Base-by-base conservation (phyloP, 2,113 vertebrate species). In the Azemiops feae region DNA sequence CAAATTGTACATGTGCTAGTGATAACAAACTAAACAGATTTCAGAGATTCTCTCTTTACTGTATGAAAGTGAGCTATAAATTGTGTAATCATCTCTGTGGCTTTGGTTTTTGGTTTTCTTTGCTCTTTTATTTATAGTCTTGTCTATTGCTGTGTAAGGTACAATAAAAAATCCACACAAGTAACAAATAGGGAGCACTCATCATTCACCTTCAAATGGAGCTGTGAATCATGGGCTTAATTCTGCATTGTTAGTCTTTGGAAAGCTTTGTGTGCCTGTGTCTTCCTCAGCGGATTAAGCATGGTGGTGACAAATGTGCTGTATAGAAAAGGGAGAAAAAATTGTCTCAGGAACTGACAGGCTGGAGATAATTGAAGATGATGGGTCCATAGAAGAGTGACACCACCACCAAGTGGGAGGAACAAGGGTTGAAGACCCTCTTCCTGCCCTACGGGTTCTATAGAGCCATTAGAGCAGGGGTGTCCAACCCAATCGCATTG, bases 271-370 rank as follows among this genome's bases (percentile, higher is more conserved):
- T 92, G 92, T 39, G 95, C 89, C 12, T 95, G 95, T 47, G 92
- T 96, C 23, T 95, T 95, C 85, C 95, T 94, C 87, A 95, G 81
- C 14, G 96, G 95, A 53, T 97, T 95, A 50, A 93, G 91, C 54
- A 94, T 50, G 0, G 94, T 95, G 5, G 89, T 89, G 55, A 95
- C 4, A 5, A 93, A 2, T 50, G 47, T 50, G 47, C 47, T 0
- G 94, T 91, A 45, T 94, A 95, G 91, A 93, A 95, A 8, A 95
- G 39, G 27, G 95, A 95, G 4, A 53, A 53, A 53, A 93, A 93
- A 43, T 95, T 94, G 54, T 55, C 93, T 25, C 89, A 55, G 6
- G 88, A 55, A 54, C n/a, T 85, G 90, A 54, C 0, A 20, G 88
- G 90, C 39, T 96, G 93, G 16, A 96, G 47, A 64, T 95, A 96